phyloP scores from a whole-genome alignment of 2,888 invertebrate genomes.

The Busseola fusca region DNA sequence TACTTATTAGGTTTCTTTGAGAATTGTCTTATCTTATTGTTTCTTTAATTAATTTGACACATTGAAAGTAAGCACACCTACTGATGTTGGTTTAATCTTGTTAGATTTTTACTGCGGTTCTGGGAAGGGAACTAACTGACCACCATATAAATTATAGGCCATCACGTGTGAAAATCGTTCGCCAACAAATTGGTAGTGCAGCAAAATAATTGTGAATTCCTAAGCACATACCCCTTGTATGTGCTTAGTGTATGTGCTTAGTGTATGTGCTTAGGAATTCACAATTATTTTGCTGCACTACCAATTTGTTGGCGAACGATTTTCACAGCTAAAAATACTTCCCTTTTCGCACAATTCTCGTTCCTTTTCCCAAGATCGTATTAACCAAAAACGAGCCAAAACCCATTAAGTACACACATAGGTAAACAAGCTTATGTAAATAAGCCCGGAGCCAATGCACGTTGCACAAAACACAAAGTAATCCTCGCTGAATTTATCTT shows the following conservation, averaged over 20 bases:
- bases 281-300: background rate
- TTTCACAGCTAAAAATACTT: background rate
- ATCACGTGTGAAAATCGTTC: background rate
- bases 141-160: background rate
- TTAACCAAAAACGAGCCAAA: conserved; percentile 42
- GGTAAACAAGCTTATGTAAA: conserved; percentile 62
- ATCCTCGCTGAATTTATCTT: conserved; percentile 84
- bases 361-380: conserved; percentile 16
- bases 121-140: background rate
- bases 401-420: conserved; percentile 44
- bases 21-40: background rate
- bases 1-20: background rate
- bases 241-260: too few species aligned
- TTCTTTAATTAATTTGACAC: background rate
- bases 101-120: background rate
- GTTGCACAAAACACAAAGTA: conserved; percentile 72
- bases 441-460: conserved; percentile 61
- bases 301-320: background rate
- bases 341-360: conserved; percentile 11
- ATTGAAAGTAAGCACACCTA: background rate
- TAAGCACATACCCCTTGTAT: background rate
- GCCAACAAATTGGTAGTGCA: background rate
- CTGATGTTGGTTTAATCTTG: background rate
- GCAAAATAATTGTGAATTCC: background rate
- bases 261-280: background rate